Evolutionary conservation across 2,797 vertebrate species (phyloP), one percentile per base, ranked within the genome.

Genomic region (Harpagifer antarcticus): DNA sequence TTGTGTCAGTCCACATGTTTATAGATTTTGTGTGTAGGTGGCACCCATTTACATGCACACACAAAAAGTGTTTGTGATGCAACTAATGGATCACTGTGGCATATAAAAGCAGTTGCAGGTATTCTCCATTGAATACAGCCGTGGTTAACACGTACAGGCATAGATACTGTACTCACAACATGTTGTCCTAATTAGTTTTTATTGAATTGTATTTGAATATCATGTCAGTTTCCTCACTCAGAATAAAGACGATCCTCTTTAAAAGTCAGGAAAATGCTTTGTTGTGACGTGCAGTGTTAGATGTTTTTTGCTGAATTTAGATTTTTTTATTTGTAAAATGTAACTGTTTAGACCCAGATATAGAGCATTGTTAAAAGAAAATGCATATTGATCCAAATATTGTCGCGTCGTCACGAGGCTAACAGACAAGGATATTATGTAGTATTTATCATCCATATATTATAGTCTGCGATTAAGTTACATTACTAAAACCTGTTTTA

Each of bases 1-100:
- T n/a, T 12, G 20, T 57, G 15, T 33, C 17, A 15, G 7, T 61
- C 52, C 70, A 72, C 15, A 61, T 63, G 55, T 52, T 19, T 55
- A 2, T 15, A 17, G 23, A 76, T 44, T 66, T 59, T 73, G 45
- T 80, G 19, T 27, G 20, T 23, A 59, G 74, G 74, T 63, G 53
- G n/a, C 19, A 15, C 9, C 2, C 0, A 43, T 82, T 88, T 86
- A 76, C 62, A 84, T 64, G 27, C 27, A 72, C 31, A 88, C 71
- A 86, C 23, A 47, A 70, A 75, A 84, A 77, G 53, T 56, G 74
- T 71, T 33, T 72, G 55, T 55, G 53, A 71, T 20, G 72, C 80
- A 79, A 31, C 27, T 78, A 48, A 17, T 43, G 27, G 52, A 3
- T 52, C 58, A 11, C 23, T 27, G 16, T 50, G 48, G 72, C 63